phyloP scores from a whole-genome alignment of 2,797 vertebrate genomes.

The Muraenolepis orangiensis region DNA sequence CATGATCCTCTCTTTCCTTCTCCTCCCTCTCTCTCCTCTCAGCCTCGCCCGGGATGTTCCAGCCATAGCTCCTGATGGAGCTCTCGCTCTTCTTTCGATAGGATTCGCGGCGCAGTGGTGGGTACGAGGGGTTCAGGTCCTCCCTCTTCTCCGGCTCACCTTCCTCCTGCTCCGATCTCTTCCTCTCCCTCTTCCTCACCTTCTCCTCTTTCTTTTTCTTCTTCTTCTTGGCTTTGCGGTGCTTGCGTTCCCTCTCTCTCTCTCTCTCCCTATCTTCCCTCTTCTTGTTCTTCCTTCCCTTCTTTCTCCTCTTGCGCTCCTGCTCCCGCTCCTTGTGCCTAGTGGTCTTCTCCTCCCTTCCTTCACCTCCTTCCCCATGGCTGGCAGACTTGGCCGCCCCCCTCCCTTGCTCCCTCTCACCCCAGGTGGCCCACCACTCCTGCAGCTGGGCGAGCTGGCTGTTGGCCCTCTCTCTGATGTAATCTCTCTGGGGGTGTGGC shows the following conservation, averaged over 20 bases:
- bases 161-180: conserved; percentile 67
- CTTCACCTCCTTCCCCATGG: conserved; percentile 39
- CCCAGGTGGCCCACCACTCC: conserved; percentile 80
- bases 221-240: conserved; percentile 76
- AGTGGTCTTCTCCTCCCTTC: conserved; percentile 59
- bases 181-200: conserved; percentile 53
- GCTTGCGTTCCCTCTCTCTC: conserved; percentile 71
- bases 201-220: conserved; percentile 75
- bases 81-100: conserved; percentile 75
- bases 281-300: conserved; percentile 66
- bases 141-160: conserved; percentile 68
- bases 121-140: conserved; percentile 67
- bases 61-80: conserved; percentile 72
- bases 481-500: conserved; percentile 74
- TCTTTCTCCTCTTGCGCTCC: conserved; percentile 44
- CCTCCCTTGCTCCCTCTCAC: conserved; percentile 65
- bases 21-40: conserved; percentile 67
- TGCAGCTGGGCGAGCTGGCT: conserved; percentile 77
- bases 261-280: conserved; percentile 75
- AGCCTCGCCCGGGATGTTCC: conserved; percentile 69
- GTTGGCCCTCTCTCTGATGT: conserved; percentile 70
- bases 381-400: conserved; percentile 36
- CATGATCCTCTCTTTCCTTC: conserved; percentile 65
- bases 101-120: conserved; percentile 65
- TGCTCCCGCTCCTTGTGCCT: conserved; percentile 67